Conservation (phyloP, 2,113 vertebrate genomes). For the Ploceus nigricollis region DNA sequence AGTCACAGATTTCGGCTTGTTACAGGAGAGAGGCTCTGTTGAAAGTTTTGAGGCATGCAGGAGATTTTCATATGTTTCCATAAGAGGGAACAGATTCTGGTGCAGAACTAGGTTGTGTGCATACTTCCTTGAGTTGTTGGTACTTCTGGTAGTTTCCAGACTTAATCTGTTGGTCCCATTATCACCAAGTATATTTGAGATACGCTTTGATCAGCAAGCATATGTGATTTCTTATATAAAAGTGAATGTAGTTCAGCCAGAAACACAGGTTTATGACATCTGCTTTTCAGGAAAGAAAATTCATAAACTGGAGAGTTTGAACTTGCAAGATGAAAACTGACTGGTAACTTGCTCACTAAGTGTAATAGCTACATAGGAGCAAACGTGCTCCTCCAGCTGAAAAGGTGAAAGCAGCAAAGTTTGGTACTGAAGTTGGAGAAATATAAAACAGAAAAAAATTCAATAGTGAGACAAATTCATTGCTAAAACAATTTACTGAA, state of each 20-base stretch:
- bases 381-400: neutral
- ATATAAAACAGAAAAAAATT: neutral
- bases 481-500: neutral
- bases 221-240: neutral
- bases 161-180: neutral
- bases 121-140: neutral
- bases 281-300: neutral
- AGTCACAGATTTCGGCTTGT: neutral
- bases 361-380: neutral
- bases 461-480: neutral
- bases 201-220: neutral
- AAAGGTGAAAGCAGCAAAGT: neutral
- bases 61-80: rapidly evolving
- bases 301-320: neutral
- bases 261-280: neutral
- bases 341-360: neutral
- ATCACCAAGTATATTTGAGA: neutral
- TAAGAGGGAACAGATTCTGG: neutral
- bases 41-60: neutral
- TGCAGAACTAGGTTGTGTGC: neutral
- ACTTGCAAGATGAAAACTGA: neutral
- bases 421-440: neutral
- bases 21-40: neutral
- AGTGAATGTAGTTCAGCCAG: neutral
- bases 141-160: neutral